phyloP scores from a whole-genome alignment of 2,888 invertebrate species.

The Steinernema carpocapsae region DNA sequence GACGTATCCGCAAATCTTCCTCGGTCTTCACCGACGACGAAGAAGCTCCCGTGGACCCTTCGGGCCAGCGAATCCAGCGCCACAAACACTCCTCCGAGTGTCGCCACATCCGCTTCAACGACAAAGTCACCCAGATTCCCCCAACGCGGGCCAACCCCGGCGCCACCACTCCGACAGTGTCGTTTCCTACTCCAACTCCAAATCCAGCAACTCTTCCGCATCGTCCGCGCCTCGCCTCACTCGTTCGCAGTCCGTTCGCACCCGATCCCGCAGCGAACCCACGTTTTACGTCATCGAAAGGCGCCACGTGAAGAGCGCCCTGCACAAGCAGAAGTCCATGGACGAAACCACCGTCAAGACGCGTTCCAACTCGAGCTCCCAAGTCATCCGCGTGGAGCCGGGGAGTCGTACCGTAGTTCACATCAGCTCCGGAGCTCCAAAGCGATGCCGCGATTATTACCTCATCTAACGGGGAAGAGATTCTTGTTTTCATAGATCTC shows the following conservation, averaged over 20 bases:
- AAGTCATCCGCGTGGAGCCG: conserved; percentile 23
- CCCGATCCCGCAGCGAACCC: conserved; percentile 32
- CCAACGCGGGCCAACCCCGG: background rate
- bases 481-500: background rate
- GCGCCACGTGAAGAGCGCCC: conserved; percentile 31
- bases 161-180: conserved; percentile 23
- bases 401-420: conserved; percentile 10
- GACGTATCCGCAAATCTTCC: background rate
- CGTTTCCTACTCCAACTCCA: background rate
- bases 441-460: conserved; percentile 18
- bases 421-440: background rate
- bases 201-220: background rate
- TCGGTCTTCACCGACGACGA: background rate
- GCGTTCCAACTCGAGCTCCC: conserved; percentile 28
- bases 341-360: conserved; percentile 13
- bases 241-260: background rate
- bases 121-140: conserved; percentile 27
- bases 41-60: background rate
- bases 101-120: conserved; percentile 30
- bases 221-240: background rate
- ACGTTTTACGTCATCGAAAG: conserved; percentile 25
- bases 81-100: conserved; percentile 27
- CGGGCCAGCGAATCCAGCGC: background rate
- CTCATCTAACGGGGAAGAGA: background rate
- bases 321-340: conserved; percentile 23